phyloP scores from a whole-genome alignment of 2,888 invertebrate species.

The Ormyrus nitidulus region DNA sequence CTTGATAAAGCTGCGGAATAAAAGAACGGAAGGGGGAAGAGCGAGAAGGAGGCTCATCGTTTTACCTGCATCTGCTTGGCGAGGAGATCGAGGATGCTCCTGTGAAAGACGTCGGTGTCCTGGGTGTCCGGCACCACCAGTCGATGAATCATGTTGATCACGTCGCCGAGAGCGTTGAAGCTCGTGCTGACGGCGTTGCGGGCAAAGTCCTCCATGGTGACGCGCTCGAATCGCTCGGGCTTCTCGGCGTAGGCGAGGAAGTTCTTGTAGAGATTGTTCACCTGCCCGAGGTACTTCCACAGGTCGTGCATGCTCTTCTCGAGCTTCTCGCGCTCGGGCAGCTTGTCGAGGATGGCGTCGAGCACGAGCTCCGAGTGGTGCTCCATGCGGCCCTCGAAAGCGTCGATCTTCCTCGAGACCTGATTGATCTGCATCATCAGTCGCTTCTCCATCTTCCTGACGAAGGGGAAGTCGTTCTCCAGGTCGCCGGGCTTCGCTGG shows the following conservation, averaged over 20 bases:
- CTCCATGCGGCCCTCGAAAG: constrained; percentile 62
- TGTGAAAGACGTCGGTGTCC: constrained; percentile 75
- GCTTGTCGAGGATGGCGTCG: constrained; percentile 54
- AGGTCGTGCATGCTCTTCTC: constrained; percentile 81
- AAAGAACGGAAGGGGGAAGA: neutral
- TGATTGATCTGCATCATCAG: constrained; percentile 64
- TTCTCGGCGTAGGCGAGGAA: constrained; percentile 53
- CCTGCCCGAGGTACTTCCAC: constrained; percentile 73
- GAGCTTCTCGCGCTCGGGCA: constrained; percentile 74
- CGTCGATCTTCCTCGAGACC: constrained; percentile 65
- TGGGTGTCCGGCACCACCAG: constrained; percentile 77
- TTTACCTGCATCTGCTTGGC: constrained; percentile 64
- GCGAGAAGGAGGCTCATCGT: neutral
- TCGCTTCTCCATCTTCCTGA: constrained; percentile 79
- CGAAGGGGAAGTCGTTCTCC: constrained; percentile 79
- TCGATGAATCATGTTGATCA: constrained; percentile 82
- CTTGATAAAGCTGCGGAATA: no score
- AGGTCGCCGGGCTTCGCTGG: constrained; percentile 53
- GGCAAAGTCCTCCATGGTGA: constrained; percentile 84
- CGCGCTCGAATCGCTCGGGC: constrained; percentile 68
- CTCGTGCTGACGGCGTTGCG: constrained; percentile 83
- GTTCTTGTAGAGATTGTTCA: constrained; percentile 58
- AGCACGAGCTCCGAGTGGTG: constrained; percentile 47
- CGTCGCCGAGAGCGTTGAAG: constrained; percentile 80
- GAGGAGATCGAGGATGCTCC: constrained; percentile 74